phyloP scores from a whole-genome alignment of 2,113 vertebrate genomes.

The Ariopsis seemanni region DNA sequence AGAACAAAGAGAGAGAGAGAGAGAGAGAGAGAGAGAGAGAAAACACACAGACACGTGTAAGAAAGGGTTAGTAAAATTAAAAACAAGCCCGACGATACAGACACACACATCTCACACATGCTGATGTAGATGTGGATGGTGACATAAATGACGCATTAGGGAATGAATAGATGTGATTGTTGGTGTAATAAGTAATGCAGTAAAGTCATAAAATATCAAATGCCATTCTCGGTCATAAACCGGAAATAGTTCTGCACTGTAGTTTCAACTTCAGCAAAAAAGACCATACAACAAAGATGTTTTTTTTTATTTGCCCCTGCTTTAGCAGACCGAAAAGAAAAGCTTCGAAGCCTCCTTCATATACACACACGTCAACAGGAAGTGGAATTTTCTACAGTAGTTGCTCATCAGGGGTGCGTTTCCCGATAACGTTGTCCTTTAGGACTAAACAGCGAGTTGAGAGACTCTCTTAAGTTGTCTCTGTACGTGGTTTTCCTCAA shows the following conservation, averaged over 20 bases:
- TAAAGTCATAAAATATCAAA: background rate
- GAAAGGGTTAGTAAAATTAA: constrained; percentile 59
- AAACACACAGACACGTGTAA: constrained; percentile 64
- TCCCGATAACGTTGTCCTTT: too few species aligned
- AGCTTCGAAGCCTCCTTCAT: background rate
- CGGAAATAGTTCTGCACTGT: background rate
- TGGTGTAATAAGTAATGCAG: background rate
- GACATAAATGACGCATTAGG: background rate
- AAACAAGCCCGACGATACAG: constrained; percentile 5
- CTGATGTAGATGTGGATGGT: background rate
- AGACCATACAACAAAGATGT: background rate
- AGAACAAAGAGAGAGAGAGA: constrained; percentile 61
- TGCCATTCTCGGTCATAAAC: too few species aligned
- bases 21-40: constrained; percentile 52
- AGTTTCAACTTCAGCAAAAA: background rate
- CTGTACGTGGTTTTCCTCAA: too few species aligned
- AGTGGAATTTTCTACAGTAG: background rate
- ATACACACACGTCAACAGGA: background rate
- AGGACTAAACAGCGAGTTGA: too few species aligned
- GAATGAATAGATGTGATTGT: background rate
- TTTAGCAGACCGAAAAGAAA: background rate
- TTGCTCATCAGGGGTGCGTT: too few species aligned
- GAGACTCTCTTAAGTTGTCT: too few species aligned
- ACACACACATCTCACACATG: constrained; percentile 59
- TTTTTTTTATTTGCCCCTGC: background rate